Evolutionary conservation across 2,113 vertebrate species (phyloP).

Genomic region (Daboia siamensis): DNA sequence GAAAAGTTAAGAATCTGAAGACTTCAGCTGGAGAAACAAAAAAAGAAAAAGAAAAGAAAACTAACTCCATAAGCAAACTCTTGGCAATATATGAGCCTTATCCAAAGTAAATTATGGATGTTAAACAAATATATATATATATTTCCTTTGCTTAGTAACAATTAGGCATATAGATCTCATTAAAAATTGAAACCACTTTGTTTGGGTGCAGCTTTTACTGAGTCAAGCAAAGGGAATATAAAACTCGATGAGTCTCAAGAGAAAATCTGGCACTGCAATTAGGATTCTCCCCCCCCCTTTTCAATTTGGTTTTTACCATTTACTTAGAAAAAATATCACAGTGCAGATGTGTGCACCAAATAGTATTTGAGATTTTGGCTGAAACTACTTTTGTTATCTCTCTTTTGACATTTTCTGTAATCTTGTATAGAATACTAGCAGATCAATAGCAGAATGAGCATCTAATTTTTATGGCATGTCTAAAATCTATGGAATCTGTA

Average conservation of each 20-base stretch:
- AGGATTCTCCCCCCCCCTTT: not conserved
- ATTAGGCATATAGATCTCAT: not conserved
- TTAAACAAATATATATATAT: not conserved
- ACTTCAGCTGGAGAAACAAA: not conserved
- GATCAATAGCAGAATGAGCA: no score
- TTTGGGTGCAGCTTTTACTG: not conserved
- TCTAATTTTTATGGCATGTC: not conserved
- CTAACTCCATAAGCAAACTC: not conserved
- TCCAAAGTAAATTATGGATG: not conserved
- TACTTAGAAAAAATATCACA: not conserved
- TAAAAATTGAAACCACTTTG: constrained; percentile 11
- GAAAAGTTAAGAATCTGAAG: constrained; percentile 9
- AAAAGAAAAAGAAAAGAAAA: not conserved
- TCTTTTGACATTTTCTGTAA: not conserved
- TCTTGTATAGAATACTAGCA: not conserved
- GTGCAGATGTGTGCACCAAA: not conserved
- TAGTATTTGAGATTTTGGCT: not conserved
- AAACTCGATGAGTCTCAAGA: not conserved
- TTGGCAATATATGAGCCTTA: not conserved
- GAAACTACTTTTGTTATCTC: not conserved
- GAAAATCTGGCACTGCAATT: not conserved
- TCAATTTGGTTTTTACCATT: not conserved
- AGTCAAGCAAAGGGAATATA: not conserved
- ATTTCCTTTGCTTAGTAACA: not conserved
- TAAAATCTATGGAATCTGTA: not conserved